Conservation (phyloP, 2,888 invertebrate species). For the Melieria crassipennis region DNA sequence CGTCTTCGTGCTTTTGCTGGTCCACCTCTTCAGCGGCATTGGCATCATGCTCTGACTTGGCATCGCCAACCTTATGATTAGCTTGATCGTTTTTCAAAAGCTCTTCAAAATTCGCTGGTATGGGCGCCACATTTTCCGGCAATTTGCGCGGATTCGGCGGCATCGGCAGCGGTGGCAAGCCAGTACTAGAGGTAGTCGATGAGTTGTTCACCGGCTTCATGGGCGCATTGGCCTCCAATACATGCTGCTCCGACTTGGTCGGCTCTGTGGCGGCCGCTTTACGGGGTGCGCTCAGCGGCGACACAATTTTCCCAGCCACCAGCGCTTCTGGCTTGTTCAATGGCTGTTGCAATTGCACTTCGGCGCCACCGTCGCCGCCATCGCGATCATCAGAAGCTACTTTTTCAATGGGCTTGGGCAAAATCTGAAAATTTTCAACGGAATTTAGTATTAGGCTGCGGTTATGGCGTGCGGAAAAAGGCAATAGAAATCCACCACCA, state of each 20-base stretch:
- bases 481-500: constrained; percentile 25
- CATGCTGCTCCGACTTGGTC: constrained; percentile 39
- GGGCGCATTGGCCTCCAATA: constrained; percentile 42
- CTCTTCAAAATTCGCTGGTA: constrained; percentile 62
- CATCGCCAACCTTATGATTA: constrained; percentile 36
- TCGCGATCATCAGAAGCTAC: constrained; percentile 45
- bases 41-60: constrained; percentile 40
- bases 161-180: constrained; percentile 41
- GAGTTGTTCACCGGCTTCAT: constrained; percentile 42
- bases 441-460: constrained; percentile 63
- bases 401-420: constrained; percentile 54
- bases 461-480: constrained; percentile 47
- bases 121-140: constrained; percentile 63
- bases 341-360: constrained; percentile 40
- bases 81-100: constrained; percentile 52
- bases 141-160: constrained; percentile 54
- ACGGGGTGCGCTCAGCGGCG: constrained; percentile 56
- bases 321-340: constrained; percentile 42
- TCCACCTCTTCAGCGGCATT: constrained; percentile 52
- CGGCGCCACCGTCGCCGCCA: background rate
- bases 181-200: constrained; percentile 43
- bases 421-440: constrained; percentile 67
- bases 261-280: constrained; percentile 46
- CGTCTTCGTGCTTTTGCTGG: constrained; percentile 47
- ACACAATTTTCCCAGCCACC: constrained; percentile 42